Evolutionary conservation across 2,888 invertebrate genomes (phyloP), one percentile per base, ranked within the genome.

Genomic region (Tipula confusa): DNA sequence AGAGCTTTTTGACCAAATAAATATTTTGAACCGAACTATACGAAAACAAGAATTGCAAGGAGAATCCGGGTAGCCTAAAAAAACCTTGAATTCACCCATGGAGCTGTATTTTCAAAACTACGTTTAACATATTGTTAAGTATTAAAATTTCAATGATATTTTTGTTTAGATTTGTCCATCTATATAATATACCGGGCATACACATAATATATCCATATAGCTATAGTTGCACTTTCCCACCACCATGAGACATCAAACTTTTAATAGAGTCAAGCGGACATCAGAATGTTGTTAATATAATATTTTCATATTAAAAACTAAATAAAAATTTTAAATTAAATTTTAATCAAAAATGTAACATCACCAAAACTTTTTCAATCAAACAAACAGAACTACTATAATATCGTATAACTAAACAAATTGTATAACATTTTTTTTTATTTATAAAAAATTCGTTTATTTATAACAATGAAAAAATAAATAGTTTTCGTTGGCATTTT

Each of bases 321-420:
- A 64, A 64, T 64, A 64, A 64, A 64, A 24, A 64, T 24, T 64
- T 64, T 64, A 64, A 64, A 64, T 64, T 64, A 64, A 64, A 64
- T 64, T 64, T 64, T 64, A 64, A 64, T 64, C 64, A 64, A 64
- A 64, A 64, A 64, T 64, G 64, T 64, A 64, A 64, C 64, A 64
- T 64, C 64, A 64, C 64, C 64, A 64, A 64, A 64, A 64, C 64
- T 64, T 64, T 64, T 64, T 64, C 64, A 64, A 64, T 64, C 64
- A 64, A 64, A 64, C 64, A 64, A 64, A 64, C 24, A 64, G 64
- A 64, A 64, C 48, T 18, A 43, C 33, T 43, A 15, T 36, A 11
- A 9, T 36, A 36, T 11, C 36, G 1, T 15, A 15, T 15, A 64
- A 24, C 64, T 48, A 18, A 64, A 43, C 6, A 43, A 64, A 64